Percentiles rank a stretch among this genome's conserved stretches.
phyloP scores from a whole-genome alignment of 1,140 invertebrate genomes.

The Drosophila sproati region DNA sequence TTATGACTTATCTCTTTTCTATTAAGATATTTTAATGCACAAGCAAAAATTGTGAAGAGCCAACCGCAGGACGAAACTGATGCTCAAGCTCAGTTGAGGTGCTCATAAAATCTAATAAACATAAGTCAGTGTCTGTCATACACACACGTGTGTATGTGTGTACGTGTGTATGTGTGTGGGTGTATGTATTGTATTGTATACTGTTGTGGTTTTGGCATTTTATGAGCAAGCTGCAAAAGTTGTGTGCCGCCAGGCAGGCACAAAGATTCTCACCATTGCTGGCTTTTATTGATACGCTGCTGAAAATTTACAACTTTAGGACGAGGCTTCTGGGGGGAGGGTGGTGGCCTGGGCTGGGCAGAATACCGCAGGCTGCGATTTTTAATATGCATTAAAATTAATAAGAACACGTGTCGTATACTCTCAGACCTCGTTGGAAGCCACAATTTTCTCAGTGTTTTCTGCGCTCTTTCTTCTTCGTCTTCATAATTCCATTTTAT shows the following conservation, averaged over 20 bases:
- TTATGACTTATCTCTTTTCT: conserved; percentile 81
- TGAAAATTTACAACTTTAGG: conserved; percentile 41
- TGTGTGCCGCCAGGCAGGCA: conserved; percentile 1
- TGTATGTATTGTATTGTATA: conserved; percentile 27
- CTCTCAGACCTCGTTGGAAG: conserved; percentile 15
- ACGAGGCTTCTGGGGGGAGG: conserved; percentile 2
- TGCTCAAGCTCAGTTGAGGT: conserved; percentile 33
- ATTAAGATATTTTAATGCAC: conserved; percentile 75
- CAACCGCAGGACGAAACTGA: conserved; percentile 46
- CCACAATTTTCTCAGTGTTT: conserved; percentile 10
- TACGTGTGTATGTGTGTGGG: conserved; percentile 13
- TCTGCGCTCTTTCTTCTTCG: conserved; percentile 17
- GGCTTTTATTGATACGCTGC: conserved; percentile 67
- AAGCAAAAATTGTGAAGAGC: conserved; percentile 42
- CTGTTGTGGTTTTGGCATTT: conserved; percentile 56
- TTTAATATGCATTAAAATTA: conserved; percentile 84
- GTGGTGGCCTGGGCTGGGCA: neutral
- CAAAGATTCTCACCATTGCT: conserved; percentile 20
- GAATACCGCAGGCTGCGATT: conserved; percentile 52
- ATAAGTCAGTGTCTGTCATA: conserved; percentile 57
- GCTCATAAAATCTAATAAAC: conserved; percentile 75
- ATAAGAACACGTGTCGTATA: conserved; percentile 78
- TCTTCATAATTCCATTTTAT: conserved; percentile 79
- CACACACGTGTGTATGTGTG: conserved; percentile 20
- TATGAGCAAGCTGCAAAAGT: conserved; percentile 47